phyloP scores from a whole-genome alignment of 2,113 vertebrate species.

The Oncorhynchus clarkii region DNA sequence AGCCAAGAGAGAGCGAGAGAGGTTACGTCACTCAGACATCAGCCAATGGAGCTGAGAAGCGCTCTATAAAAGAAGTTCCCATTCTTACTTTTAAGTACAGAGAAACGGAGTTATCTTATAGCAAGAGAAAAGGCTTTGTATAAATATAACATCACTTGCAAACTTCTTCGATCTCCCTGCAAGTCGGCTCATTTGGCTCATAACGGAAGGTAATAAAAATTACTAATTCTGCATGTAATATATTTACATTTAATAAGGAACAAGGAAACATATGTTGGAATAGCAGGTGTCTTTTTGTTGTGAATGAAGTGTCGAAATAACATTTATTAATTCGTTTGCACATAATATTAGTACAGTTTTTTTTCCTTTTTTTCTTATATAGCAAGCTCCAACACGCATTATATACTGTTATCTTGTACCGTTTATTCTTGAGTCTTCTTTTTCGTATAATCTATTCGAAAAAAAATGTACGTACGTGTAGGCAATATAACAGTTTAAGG shows the following conservation, averaged over 20 bases:
- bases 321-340: neutral
- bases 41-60: constrained; percentile 65
- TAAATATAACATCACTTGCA: neutral
- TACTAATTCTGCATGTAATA: neutral
- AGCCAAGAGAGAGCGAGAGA: neutral
- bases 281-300: neutral
- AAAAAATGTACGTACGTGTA: neutral
- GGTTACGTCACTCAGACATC: constrained; percentile 53
- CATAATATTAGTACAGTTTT: neutral
- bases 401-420: neutral
- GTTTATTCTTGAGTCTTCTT: neutral
- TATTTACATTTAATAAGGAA: neutral
- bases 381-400: neutral
- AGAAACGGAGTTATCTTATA: neutral
- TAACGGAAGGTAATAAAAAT: neutral
- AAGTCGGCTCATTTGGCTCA: neutral
- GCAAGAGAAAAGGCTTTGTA: constrained; percentile 31
- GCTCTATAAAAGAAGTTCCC: constrained; percentile 69
- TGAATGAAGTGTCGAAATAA: neutral
- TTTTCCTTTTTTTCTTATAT: too few species aligned
- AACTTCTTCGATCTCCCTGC: neutral
- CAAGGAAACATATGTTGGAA: neutral
- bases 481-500: neutral
- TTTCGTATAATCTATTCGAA: neutral
- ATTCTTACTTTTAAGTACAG: constrained; percentile 46